Base-by-base conservation (phyloP, 2,888 invertebrate genomes). In the Heliconius ismenius region DNA sequence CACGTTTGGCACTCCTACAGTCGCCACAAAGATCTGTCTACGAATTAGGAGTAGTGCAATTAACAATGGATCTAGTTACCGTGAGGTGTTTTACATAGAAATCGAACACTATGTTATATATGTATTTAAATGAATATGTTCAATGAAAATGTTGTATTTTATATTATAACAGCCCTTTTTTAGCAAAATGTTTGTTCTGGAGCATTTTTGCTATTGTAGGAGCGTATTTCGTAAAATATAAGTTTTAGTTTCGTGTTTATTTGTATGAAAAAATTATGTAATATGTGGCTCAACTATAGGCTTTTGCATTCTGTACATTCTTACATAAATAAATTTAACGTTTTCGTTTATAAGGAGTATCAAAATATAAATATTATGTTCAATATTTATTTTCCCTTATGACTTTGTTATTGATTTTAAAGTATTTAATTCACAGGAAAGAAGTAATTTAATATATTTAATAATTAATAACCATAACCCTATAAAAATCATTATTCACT, bases 31-130 rank as follows among this genome's bases (percentile, higher is more conserved):
- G 70, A 70, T 70, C 54, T 58, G 70, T 70, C 70, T 70, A 70
- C 70, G 58, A 70, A 70, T 70, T 70, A 70, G 70, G 70, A 70
- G 70, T 70, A 70, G 32, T 70, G 70, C 70, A 70, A 70, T 70
- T 70, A 58, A 70, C 58, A 70, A 70, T 70, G 70, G 70, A 70
- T 70, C 70, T 70, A 58, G 70, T 70, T 70, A 36, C 70, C 32
- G 32, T 54, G 54, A 70, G 54, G 15, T 70, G 58, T 70, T 70
- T 70, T 70, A 70, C 70, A 36, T 58, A 70, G 32, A 58, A 32
- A 70, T 58, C 32, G 32, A 70, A 70, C 54, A 70, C 54, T 49
- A 11, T 18, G 21, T 24, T 13, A 24, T 13, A 24, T 28, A 26
- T 32, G 36, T 62, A 62, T 24, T 26, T 26, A 6, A n/a, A 70